Base-by-base conservation (phyloP, 2,113 vertebrate genomes). In the Mustela nigripes region DNA sequence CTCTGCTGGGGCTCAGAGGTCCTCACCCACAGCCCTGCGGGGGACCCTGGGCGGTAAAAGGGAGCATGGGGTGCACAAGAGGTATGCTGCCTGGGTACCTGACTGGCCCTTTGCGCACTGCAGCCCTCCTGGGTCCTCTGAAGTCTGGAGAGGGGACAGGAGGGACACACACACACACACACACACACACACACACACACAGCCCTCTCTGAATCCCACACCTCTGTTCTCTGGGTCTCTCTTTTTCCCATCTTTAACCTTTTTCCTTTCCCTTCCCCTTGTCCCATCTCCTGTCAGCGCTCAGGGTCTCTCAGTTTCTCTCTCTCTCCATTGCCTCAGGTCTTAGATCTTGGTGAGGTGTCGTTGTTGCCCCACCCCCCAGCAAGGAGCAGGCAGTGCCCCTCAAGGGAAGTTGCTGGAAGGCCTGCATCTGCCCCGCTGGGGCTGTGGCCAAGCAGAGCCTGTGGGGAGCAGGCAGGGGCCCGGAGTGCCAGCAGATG, bases 401-500 rank as follows among this genome's bases (percentile, higher is more conserved):
- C n/a, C 69, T 9, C 22, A 24, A 36, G 39, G 86, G 62, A 53
- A 39, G 80, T 74, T 45, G 58, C 84, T 50, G 18, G 56, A 76
- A 79, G 76, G 81, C 76, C 74, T 69, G 5, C 39, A 53, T 80
- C 79, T 93, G 18, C 78, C 83, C 31, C 26, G 83, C 56, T 39
- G 96, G 91, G 86, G 96, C 95, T 91, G 82, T 1, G 11, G 86
- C 48, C 26, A 33, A 91, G 89, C 91, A 87, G 82, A 81, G 95
- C 97, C 89, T 76, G 42, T 1, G 3, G 98, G 97, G 86, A 95
- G 80, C 79, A 81, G 82, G 88, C 96, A 0, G 89, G 94, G 83
- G 36, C 95, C 97, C 90, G 96, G 83, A 78, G 96, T 21, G 91
- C n/a, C 0, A 2, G 97, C 98, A 98, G 98, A 98, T 98, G 98